phyloP scores from a whole-genome alignment of 2,113 vertebrate species.

The Microcebus griseorufus region DNA sequence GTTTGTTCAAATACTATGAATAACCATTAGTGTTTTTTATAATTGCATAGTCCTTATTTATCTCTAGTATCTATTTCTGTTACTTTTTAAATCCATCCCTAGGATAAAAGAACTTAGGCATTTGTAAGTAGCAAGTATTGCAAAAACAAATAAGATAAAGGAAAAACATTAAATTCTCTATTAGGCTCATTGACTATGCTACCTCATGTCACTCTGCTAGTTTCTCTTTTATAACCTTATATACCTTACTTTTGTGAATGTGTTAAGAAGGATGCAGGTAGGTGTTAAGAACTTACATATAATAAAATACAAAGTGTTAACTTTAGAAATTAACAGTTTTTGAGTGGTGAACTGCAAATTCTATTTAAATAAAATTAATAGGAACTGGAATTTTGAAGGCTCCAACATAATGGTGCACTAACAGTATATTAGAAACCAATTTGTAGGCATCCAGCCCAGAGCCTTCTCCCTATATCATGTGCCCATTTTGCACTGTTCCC shows the following conservation, averaged over 20 bases:
- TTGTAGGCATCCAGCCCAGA: not conserved
- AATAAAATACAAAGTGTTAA: not conserved
- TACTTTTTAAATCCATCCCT: not conserved
- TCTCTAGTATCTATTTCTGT: not conserved
- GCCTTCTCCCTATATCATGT: not conserved
- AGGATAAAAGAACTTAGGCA: not conserved
- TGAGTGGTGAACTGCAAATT: not conserved
- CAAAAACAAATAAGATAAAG: constrained; percentile 12
- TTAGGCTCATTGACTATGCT: not conserved
- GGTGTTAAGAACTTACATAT: not conserved
- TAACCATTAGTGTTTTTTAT: not conserved
- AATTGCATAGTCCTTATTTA: not conserved
- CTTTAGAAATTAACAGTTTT: not conserved
- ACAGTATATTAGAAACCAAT: not conserved
- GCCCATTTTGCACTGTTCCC: not conserved
- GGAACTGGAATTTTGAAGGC: not conserved
- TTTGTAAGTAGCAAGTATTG: not conserved
- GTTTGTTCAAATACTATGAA: not conserved
- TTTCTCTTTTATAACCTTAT: not conserved
- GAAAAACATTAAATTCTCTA: not conserved
- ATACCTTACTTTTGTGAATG: not conserved
- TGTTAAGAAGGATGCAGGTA: not conserved
- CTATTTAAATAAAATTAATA: not conserved
- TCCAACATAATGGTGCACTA: not conserved
- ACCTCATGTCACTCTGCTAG: not conserved